Conservation (phyloP, 2,797 vertebrate genomes). For the Cichlasoma orientale region DNA sequence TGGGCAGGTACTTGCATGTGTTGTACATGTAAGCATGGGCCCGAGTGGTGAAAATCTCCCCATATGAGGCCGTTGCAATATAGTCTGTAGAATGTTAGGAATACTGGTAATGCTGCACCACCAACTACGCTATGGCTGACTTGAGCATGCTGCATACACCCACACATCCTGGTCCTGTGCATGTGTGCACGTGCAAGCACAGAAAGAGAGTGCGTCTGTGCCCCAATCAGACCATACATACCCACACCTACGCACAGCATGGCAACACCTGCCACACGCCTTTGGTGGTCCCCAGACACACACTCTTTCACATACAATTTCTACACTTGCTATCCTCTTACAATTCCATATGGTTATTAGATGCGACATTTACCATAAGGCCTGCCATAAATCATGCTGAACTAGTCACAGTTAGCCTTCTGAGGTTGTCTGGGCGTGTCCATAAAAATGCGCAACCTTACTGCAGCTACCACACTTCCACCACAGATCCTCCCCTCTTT, state of each 20-base stretch:
- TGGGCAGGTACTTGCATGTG: constrained; percentile 37
- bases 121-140: constrained; percentile 22
- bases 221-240: constrained; percentile 41
- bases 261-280: constrained; percentile 32
- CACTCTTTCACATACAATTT: constrained; percentile 6
- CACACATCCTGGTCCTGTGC: constrained; percentile 21
- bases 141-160: constrained; percentile 24
- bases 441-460: constrained; percentile 73
- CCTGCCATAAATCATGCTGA: neutral
- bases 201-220: constrained; percentile 52
- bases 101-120: constrained; percentile 25
- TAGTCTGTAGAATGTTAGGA: constrained; percentile 28
- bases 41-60: constrained; percentile 16
- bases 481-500: constrained; percentile 66
- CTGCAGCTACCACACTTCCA: constrained; percentile 75
- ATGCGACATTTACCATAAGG: neutral
- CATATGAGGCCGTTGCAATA: constrained; percentile 26
- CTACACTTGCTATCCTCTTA: neutral
- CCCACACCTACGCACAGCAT: constrained; percentile 27
- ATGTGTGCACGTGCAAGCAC: constrained; percentile 28
- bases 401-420: constrained; percentile 36
- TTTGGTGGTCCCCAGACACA: constrained; percentile 17
- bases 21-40: constrained; percentile 19
- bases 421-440: constrained; percentile 69
- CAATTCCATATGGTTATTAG: neutral